Evolutionary conservation across 2,797 vertebrate genomes (phyloP).

Genomic region (Podarcis lilfordi): DNA sequence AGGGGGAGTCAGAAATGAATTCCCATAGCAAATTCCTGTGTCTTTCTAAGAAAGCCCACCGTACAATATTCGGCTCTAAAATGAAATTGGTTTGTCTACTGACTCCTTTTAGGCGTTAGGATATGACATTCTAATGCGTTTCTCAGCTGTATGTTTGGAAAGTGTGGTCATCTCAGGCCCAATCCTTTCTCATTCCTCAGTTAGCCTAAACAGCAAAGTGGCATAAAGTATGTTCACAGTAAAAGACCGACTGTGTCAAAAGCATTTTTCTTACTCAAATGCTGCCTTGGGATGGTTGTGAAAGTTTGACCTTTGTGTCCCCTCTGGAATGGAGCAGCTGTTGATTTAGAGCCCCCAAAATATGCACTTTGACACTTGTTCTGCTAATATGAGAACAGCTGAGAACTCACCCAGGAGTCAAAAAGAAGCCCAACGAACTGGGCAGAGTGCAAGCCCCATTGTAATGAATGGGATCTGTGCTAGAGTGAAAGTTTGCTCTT

Average conservation of each 20-base stretch:
- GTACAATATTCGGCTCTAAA: background rate
- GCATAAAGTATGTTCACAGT: background rate
- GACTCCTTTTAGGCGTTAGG: background rate
- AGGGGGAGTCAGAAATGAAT: background rate
- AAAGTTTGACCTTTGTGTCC: slow-evolving; percentile 15
- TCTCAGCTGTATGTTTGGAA: background rate
- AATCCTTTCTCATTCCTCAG: background rate
- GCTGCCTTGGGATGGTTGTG: slow-evolving; percentile 8
- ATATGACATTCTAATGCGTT: background rate
- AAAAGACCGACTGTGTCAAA: background rate
- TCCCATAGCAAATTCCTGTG: background rate
- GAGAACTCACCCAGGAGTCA: background rate
- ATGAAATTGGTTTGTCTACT: background rate
- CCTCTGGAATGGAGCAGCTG: background rate
- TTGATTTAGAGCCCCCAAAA: slow-evolving; percentile 31
- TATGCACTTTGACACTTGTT: slow-evolving; percentile 22
- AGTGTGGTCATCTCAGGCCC: background rate
- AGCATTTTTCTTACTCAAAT: slow-evolving; percentile 29
- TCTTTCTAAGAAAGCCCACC: background rate
- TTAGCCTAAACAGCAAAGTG: rapidly evolving
- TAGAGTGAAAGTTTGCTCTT: background rate
- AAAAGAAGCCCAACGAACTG: background rate
- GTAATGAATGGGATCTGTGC: background rate
- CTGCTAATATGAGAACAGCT: slow-evolving; percentile 6
- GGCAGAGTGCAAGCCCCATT: background rate